A percentile compares a stretch with the other conserved stretches of the same genome.
Conservation (phyloP, 2,797 vertebrate species). For the Tamandua tetradactyla region DNA sequence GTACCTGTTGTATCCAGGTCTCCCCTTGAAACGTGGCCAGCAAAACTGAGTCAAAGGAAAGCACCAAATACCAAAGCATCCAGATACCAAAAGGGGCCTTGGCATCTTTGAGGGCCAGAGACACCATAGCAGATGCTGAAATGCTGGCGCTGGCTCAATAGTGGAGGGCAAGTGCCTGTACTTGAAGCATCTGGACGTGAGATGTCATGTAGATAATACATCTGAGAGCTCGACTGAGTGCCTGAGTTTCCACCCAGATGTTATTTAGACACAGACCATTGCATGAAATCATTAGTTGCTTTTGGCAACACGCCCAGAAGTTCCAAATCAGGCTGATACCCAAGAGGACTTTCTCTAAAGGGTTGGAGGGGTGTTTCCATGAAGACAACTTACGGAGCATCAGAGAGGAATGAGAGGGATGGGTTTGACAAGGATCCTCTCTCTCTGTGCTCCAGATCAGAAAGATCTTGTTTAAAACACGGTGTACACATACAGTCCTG, state of each 20-base stretch:
- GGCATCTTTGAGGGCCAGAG: not conserved
- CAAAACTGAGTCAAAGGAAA: not conserved
- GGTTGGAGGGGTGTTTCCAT: not conserved
- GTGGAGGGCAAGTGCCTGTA: not conserved
- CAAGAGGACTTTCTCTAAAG: not conserved
- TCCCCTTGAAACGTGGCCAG: not conserved
- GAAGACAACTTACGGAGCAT: not conserved
- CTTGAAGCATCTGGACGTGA: slow-evolving; percentile 42
- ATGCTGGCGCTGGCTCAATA: not conserved
- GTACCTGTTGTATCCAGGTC: not conserved
- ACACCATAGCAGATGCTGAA: not conserved
- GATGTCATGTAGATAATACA: slow-evolving; percentile 28
- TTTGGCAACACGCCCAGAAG: slow-evolving; percentile 67
- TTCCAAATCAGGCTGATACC: slow-evolving; percentile 52
- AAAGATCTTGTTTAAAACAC: not conserved
- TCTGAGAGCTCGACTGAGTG: slow-evolving; percentile 32
- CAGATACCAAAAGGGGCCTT: not conserved
- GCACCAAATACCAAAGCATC: no score
- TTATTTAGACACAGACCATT: slow-evolving; percentile 73
- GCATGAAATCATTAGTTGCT: slow-evolving; percentile 68
- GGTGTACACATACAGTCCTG: not conserved
- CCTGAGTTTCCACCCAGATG: slow-evolving; percentile 65
- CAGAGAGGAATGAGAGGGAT: not conserved
- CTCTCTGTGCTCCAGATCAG: not conserved
- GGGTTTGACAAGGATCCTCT: not conserved